Conservation (phyloP, 2,113 vertebrate genomes). For the Gulo gulo region DNA sequence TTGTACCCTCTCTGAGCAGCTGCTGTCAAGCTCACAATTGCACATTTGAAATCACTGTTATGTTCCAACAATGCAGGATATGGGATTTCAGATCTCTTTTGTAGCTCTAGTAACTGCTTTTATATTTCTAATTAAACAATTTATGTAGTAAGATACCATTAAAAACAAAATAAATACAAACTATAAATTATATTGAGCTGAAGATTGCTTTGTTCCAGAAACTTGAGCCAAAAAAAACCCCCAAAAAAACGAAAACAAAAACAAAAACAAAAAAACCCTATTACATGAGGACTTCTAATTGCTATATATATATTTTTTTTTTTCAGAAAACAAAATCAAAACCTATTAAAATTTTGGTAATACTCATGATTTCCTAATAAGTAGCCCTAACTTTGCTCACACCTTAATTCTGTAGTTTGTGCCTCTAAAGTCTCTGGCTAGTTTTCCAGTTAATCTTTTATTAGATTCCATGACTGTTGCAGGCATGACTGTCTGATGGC, state of each 20-base stretch:
- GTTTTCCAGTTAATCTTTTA: slow-evolving; percentile 37
- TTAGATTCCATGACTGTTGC: not conserved
- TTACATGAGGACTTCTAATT: not conserved
- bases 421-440: not conserved
- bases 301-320: not conserved
- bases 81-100: not conserved
- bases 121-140: not conserved
- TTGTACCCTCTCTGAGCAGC: not conserved
- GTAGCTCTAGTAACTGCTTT: not conserved
- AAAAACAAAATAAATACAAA: slow-evolving; percentile 13
- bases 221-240: not conserved
- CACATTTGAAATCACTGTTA: not conserved
- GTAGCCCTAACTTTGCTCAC: not conserved
- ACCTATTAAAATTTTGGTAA: not conserved
- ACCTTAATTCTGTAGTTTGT: not conserved
- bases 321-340: not conserved
- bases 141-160: not conserved
- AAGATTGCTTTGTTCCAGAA: slow-evolving; percentile 12
- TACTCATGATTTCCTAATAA: not conserved
- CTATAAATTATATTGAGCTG: not conserved
- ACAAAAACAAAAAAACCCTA: not conserved
- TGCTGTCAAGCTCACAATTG: not conserved
- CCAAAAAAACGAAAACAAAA: too few species aligned
- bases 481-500: not conserved
- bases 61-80: not conserved